Evolutionary conservation across 2,888 invertebrate species (phyloP), one percentile per base, ranked within the genome.

Genomic region (Neoscelio sp.): DNA sequence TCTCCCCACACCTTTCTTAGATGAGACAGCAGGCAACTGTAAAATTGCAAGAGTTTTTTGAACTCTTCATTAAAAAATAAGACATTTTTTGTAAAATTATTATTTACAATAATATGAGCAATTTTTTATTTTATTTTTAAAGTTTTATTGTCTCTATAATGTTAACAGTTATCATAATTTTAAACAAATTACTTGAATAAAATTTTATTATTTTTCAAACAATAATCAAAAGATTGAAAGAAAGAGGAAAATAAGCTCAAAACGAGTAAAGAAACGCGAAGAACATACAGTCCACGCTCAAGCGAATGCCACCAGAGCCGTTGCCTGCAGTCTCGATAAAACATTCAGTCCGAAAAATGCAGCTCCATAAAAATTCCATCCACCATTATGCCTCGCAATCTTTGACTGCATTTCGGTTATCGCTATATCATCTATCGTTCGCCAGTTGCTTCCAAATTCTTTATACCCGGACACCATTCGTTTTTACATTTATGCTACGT

Each of bases 331-430:
- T 74, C 82, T 46, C 84, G 85, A 87, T 87, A 84, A 87, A 86
- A 87, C 84, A 88, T 87, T 87, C 84, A 85, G 83, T 84, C 80
- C 80, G 83, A 85, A 86, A 87, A 86, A 83, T 85, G 84, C 84
- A 80, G 80, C 70, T 82, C 83, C 82, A 86, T 85, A 84, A 86
- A 87, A 87, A 86, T 87, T 87, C 85, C 80, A 85, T 84, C 78
- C 83, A 40, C 83, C 82, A 85, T 87, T 87, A 86, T 85, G 80
- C 81, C 78, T 46, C 76, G 80, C 84, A 83, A 85, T 86, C 83
- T 84, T 84, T 81, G 77, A 81, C 77, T 81, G 82, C 75, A 78
- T 84, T 86, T 85, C 83, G 85, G 81, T 85, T 85, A 85, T 83
- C 82, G 77, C 79, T 56, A 54, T 73, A 78, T 64, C 78, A 44